A percentile compares a stretch with the other conserved stretches of the same genome.
These are phyloP conservation scores for Ophioninae sp. DNA, from an alignment of 2,888 invertebrate species.

Conservation along the genomic window DNA sequence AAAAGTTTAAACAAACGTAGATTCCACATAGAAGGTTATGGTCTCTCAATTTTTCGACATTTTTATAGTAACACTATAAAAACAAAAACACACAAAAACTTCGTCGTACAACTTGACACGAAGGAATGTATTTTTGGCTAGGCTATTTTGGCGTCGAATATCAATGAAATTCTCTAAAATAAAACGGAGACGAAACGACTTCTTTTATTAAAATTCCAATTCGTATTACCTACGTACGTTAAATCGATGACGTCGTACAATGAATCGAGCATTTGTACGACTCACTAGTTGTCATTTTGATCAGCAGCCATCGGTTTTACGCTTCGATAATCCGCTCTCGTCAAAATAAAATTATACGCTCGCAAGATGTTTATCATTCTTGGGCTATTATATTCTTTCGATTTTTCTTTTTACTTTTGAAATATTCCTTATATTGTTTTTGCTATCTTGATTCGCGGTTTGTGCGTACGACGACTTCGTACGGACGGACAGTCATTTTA, in stretches of 20 bases:
- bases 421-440: background rate
- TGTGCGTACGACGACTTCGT: constrained; percentile 27
- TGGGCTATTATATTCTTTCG: background rate
- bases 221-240: background rate
- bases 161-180: background rate
- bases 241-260: background rate
- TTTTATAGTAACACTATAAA: background rate
- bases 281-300: constrained; percentile 25
- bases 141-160: background rate
- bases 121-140: background rate
- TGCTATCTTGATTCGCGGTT: constrained; percentile 35
- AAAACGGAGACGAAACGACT: background rate
- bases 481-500: constrained; percentile 41
- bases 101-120: background rate
- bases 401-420: constrained; percentile 18
- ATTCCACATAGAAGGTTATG: background rate
- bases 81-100: background rate
- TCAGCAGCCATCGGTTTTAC: constrained; percentile 43
- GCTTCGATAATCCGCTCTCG: constrained; percentile 36
- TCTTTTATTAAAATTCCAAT: background rate
- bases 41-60: background rate
- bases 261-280: background rate
- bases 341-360: constrained; percentile 21
- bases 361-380: background rate
- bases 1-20: no score